These are phyloP conservation scores for Vollenhovia emeryi DNA, from an alignment of 1,140 invertebrate species.

Conservation along the genomic window DNA sequence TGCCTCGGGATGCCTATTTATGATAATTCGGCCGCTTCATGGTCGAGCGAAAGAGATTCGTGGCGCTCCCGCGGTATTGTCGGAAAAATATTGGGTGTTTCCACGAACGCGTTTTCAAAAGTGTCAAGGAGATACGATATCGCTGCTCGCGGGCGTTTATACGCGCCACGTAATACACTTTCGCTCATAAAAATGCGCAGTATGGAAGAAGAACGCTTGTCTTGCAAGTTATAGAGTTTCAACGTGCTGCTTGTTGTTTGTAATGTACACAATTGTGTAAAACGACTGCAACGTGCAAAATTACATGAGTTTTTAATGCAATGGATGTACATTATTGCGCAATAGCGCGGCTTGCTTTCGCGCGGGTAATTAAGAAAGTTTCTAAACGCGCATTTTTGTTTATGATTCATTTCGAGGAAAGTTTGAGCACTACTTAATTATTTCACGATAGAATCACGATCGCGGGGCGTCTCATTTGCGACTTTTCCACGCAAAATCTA, in stretches of 20 bases:
- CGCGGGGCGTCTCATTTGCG: not conserved
- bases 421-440: not conserved
- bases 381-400: not conserved
- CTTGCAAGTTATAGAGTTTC: conserved; percentile 6
- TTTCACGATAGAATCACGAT: not conserved
- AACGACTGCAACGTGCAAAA: not conserved
- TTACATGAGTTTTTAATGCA: not conserved
- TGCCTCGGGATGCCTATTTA: conserved; percentile 39
- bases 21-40: conserved; percentile 47
- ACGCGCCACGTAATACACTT: not conserved
- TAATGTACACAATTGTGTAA: conserved; percentile 3
- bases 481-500: not conserved
- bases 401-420: not conserved
- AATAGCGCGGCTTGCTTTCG: not conserved
- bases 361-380: conserved; percentile 1
- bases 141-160: not conserved
- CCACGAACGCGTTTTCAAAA: not conserved
- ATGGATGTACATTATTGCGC: not conserved
- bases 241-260: not conserved
- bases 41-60: conserved; percentile 24
- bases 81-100: conserved; percentile 25
- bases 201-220: not conserved
- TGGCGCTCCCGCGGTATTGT: not conserved
- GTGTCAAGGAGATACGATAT: not conserved
- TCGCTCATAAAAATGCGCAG: conserved; percentile 29